Conservation (phyloP, 2,888 invertebrate species). For the Mechanitis mazaeus region DNA sequence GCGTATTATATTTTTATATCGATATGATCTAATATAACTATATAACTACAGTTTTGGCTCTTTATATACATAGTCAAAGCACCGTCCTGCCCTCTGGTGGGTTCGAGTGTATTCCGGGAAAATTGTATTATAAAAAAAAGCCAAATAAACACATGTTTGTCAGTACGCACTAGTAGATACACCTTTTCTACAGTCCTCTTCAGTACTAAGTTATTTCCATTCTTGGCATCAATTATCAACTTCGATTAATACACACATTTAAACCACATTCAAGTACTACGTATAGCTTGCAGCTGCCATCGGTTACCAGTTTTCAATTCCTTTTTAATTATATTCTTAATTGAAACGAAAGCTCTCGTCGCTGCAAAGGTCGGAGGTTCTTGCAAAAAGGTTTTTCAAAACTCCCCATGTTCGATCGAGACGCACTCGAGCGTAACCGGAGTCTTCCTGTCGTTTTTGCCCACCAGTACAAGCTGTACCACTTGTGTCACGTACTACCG, state of each 20-base stretch:
- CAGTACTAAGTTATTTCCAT: no score
- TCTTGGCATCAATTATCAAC: no score
- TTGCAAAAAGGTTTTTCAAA: slow-evolving; percentile 53
- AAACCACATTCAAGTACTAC: no score
- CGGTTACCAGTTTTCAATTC: not conserved
- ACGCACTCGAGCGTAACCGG: slow-evolving; percentile 48
- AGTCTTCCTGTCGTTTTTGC: slow-evolving; percentile 56
- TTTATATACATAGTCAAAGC: no score
- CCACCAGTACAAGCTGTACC: slow-evolving; percentile 14
- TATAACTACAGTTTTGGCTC: no score
- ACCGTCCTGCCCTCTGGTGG: no score
- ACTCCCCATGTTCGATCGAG: slow-evolving; percentile 54
- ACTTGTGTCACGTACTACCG: slow-evolving; percentile 24
- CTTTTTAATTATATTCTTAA: slow-evolving; percentile 24
- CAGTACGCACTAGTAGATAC: no score
- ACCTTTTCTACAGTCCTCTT: no score
- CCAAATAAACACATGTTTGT: no score
- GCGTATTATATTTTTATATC: slow-evolving; percentile 15
- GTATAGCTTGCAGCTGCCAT: not conserved
- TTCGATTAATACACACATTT: no score
- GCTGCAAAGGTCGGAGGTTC: slow-evolving; percentile 54
- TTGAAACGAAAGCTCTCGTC: slow-evolving; percentile 34
- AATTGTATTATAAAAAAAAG: no score
- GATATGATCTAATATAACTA: not conserved
- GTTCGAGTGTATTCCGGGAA: no score